These are phyloP conservation scores for Nephila pilipes DNA, from an alignment of 1,140 invertebrate genomes.

Conservation along the genomic window DNA sequence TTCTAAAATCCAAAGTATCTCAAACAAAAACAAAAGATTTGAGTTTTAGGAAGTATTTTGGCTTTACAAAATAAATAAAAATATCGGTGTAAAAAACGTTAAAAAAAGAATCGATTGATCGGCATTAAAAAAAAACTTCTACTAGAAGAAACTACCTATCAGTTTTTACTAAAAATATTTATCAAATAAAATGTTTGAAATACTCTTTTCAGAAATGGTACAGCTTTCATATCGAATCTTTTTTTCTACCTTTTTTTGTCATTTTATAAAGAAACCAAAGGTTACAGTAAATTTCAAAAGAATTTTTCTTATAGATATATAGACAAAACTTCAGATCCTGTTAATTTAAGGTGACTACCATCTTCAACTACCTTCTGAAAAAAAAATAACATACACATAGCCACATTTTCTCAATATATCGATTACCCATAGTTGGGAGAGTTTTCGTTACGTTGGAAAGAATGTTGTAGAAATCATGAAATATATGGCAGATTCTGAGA, in stretches of 20 bases:
- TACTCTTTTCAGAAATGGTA: not conserved
- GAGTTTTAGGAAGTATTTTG: too few relatives aligned
- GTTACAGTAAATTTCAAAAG: not conserved
- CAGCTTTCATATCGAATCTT: not conserved
- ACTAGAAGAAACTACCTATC: too few relatives aligned
- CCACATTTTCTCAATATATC: slow-evolving; percentile 46
- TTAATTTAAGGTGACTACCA: slow-evolving; percentile 43
- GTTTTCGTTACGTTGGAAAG: not conserved
- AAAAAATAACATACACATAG: not conserved
- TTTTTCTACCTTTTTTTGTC: not conserved
- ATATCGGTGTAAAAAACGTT: too few relatives aligned
- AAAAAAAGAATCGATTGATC: too few relatives aligned
- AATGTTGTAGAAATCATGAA: slow-evolving; percentile 27
- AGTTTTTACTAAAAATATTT: not conserved
- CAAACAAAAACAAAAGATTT: too few relatives aligned
- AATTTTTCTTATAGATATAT: slow-evolving; percentile 16
- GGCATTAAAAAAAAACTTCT: too few relatives aligned
- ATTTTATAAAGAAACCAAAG: not conserved
- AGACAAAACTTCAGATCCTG: not conserved
- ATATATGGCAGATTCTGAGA: slow-evolving; percentile 8
- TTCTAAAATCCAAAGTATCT: too few relatives aligned
- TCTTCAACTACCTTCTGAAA: not conserved
- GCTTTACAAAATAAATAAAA: too few relatives aligned
- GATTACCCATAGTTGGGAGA: slow-evolving; percentile 23
- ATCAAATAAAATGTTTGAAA: slow-evolving; percentile 7